Evolutionary conservation across 1,140 invertebrate genomes (phyloP).

Genomic region (Atta cephalotes): DNA sequence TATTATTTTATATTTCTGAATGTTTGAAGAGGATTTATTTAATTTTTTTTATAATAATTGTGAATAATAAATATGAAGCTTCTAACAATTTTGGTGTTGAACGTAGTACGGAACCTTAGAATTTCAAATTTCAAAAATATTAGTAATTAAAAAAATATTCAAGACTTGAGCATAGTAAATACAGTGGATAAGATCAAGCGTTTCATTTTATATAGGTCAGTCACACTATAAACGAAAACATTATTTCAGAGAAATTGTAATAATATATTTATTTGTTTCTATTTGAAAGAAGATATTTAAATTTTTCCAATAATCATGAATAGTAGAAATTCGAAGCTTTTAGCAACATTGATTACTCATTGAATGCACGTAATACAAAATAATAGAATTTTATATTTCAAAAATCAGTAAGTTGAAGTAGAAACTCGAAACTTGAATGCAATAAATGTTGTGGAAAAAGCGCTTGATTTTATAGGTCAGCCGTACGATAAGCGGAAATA

Average conservation of each 20-base stretch:
- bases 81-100: neutral
- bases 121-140: neutral
- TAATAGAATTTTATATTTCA: neutral
- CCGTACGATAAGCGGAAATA: too few species aligned
- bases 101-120: neutral
- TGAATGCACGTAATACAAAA: neutral
- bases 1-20: too few species aligned
- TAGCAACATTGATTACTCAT: neutral
- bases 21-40: too few species aligned
- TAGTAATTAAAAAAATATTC: neutral
- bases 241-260: neutral
- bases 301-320: neutral
- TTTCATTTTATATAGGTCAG: neutral
- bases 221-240: too few species aligned
- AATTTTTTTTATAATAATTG: too few species aligned
- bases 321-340: neutral
- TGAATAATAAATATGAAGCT: neutral
- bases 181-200: slow-evolving; percentile 5
- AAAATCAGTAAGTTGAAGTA: neutral
- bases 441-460: neutral
- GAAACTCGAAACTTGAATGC: neutral
- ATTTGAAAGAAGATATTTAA: neutral
- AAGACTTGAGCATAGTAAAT: neutral
- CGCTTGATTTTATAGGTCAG: neutral
- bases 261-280: neutral